A percentile compares a stretch with the other conserved stretches of the same genome.
These are phyloP conservation scores for Sminthurides aquaticus DNA, from an alignment of 2,888 invertebrate species.

Conservation along the genomic window DNA sequence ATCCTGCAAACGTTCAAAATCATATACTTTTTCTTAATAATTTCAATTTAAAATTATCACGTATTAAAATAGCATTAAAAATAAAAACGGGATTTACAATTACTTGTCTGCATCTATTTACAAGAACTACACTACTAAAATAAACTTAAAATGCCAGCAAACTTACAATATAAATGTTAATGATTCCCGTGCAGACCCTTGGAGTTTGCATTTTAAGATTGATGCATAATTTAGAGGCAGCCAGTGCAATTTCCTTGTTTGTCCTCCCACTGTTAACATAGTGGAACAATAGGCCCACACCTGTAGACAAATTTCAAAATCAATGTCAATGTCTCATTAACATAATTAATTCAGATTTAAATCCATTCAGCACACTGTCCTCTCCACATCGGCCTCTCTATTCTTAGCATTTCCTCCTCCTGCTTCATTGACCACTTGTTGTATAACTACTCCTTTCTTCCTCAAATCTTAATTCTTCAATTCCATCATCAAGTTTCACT, in stretches of 20 bases:
- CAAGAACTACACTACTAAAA: slow-evolving; percentile 1
- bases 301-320: slow-evolving; percentile 46
- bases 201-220: slow-evolving; percentile 78
- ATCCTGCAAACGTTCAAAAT: slow-evolving; percentile 53
- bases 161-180: slow-evolving; percentile 42
- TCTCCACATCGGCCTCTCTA: too few species aligned
- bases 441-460: too few species aligned
- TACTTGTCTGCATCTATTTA: too few species aligned
- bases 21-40: too few species aligned
- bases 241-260: slow-evolving; percentile 74
- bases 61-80: too few species aligned
- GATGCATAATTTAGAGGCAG: slow-evolving; percentile 77
- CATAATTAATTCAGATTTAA: not conserved
- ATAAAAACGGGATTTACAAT: too few species aligned
- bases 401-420: too few species aligned
- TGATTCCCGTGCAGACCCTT: slow-evolving; percentile 82
- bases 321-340: not conserved
- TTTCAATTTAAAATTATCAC: too few species aligned
- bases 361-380: too few species aligned
- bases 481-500: too few species aligned
- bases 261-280: slow-evolving; percentile 78
- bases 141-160: not conserved
- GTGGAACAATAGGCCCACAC: slow-evolving; percentile 75
- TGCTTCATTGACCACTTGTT: too few species aligned
- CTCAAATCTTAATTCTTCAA: too few species aligned